Evolutionary conservation across 2,888 invertebrate genomes (phyloP), one percentile per base, ranked within the genome.

Genomic region (Anthophora plumipes): DNA sequence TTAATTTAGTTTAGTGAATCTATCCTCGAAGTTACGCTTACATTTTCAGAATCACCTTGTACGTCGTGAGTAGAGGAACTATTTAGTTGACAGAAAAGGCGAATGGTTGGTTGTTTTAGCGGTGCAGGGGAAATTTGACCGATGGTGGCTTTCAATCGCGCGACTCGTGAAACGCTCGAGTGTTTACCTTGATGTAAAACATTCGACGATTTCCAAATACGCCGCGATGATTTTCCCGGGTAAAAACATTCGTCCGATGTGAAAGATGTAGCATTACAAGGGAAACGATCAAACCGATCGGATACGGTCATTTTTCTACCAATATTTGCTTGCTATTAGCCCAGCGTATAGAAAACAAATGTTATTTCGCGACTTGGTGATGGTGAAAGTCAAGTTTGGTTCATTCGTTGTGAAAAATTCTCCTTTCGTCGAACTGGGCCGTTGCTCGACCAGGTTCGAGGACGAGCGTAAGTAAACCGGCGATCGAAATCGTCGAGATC

Each of bases 321-420:
- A 7, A 43, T 77, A n/a, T 79, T 77, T 79, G 66, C 60, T 48
- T 31, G 54, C 41, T 64, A 54, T 79, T 69, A 70, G 54, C 31
- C 14, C 31, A 11, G 25, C 12, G 22, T 70, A 66, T 54, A 39
- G 46, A 64, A 66, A 66, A 77, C 31, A 79, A 70, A 77, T 61
- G 70, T 79, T 77, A 54, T 71, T 70, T 37, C 60, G n/a, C 11
- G 52, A 22, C 57, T n/a, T 39, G 46, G 63, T 2, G 50, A 31
- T 12, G 54, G n/a, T 60, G 20, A 37, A 48, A 50, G 55, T 68
- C 60, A 61, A 78, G 57, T 25, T 12, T 25, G 14, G 3, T 1
- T 48, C 6, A 12, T 39, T 37, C 46, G 7, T 8, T 11, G 67
- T n/a, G 31, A 25, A 8, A 55, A 74, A 57, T 68, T 43, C 48